Evolutionary conservation across 2,888 invertebrate species (phyloP).

Genomic region (Sesia apiformis): DNA sequence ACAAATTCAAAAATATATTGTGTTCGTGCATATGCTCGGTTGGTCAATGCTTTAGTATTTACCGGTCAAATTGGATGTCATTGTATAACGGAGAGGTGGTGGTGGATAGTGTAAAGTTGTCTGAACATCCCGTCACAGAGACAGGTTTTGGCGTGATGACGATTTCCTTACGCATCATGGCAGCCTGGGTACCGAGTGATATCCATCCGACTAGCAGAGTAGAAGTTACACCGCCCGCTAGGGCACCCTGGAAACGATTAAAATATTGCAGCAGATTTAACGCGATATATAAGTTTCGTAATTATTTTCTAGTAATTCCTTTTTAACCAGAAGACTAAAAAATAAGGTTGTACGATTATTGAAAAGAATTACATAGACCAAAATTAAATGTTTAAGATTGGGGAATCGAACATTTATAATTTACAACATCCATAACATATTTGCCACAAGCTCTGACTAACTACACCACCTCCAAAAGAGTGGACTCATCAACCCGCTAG

Average conservation of each 20-base stretch:
- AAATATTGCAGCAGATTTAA: too few species aligned
- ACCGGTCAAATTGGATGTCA: slow-evolving; percentile 47
- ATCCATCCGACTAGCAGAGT: slow-evolving; percentile 79
- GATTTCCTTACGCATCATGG: slow-evolving; percentile 77
- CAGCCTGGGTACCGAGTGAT: slow-evolving; percentile 80
- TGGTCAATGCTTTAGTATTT: slow-evolving; percentile 1
- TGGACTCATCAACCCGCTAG: too few species aligned
- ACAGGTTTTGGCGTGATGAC: slow-evolving; percentile 76
- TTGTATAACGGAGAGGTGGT: slow-evolving; percentile 11
- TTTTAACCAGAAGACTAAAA: too few species aligned
- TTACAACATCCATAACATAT: too few species aligned
- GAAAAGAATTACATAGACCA: too few species aligned
- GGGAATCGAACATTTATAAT: too few species aligned
- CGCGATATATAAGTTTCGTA: too few species aligned
- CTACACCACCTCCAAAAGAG: too few species aligned
- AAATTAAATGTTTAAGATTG: too few species aligned
- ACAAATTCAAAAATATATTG: background rate
- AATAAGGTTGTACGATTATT: too few species aligned
- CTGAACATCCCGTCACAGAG: slow-evolving; percentile 71
- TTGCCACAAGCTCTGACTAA: too few species aligned
- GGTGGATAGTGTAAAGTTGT: slow-evolving; percentile 31
- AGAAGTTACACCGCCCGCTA: slow-evolving; percentile 77
- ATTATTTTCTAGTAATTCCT: too few species aligned
- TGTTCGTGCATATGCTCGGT: background rate
- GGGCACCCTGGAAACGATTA: slow-evolving; percentile 69